Conservation (phyloP, 2,888 invertebrate species). For the Esperia sulphurella region DNA sequence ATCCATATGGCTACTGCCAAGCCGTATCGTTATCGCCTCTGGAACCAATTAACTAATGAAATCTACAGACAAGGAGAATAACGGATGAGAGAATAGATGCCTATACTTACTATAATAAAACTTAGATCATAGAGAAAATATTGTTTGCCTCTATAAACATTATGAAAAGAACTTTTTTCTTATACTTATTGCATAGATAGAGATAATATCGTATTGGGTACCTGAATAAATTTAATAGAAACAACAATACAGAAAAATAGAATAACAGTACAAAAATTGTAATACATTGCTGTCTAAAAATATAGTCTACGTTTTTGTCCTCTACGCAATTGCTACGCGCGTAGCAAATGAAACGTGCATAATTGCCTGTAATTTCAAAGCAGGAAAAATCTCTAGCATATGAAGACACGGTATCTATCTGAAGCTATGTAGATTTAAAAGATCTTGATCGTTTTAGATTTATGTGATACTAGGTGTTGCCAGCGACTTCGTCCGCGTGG, state of each 20-base stretch:
- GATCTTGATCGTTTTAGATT: too few species aligned
- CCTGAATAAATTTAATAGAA: too few species aligned
- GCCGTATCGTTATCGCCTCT: conserved; percentile 26
- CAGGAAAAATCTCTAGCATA: too few species aligned
- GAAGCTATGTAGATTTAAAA: too few species aligned
- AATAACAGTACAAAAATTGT: too few species aligned
- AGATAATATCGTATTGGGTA: background rate
- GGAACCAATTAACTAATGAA: conserved; percentile 30
- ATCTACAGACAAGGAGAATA: conserved; percentile 9
- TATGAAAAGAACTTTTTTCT: background rate
- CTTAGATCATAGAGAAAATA: background rate
- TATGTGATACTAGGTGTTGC: too few species aligned
- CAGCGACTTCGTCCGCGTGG: too few species aligned
- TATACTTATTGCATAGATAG: background rate
- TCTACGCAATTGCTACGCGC: background rate
- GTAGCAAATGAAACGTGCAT: background rate
- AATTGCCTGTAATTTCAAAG: too few species aligned
- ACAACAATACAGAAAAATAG: too few species aligned
- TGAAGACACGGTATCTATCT: too few species aligned
- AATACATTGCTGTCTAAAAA: too few species aligned
- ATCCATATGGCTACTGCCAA: background rate
- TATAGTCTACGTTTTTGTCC: too few species aligned
- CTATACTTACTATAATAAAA: background rate
- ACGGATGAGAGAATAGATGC: background rate
- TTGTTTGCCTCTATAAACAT: background rate